phyloP scores from a whole-genome alignment of 2,888 invertebrate genomes.

The Drosophila neotestacea region DNA sequence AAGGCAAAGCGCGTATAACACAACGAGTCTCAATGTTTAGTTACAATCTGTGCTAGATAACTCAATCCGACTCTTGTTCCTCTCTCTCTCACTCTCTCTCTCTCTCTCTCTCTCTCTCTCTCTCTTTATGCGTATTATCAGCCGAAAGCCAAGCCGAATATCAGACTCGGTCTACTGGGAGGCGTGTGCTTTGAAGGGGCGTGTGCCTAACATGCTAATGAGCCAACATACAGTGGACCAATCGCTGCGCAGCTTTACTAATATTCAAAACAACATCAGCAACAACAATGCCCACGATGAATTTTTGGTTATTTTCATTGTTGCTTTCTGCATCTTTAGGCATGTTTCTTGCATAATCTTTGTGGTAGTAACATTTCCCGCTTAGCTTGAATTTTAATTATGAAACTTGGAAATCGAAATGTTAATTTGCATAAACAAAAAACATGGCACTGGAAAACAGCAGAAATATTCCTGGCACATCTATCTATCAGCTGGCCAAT shows the following conservation, averaged over 20 bases:
- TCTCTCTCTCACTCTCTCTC: too few relatives aligned
- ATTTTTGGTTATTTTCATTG: slow-evolving; percentile 25
- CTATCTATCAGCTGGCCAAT: slow-evolving; percentile 29
- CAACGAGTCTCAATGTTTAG: slow-evolving; percentile 29
- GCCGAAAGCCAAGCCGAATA: slow-evolving; percentile 24
- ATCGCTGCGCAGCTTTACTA: slow-evolving; percentile 66
- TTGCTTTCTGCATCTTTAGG: slow-evolving; percentile 48
- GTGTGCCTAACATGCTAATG: slow-evolving; percentile 80
- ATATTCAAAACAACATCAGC: slow-evolving; percentile 40
- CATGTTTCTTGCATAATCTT: slow-evolving; percentile 68
- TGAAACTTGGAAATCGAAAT: slow-evolving; percentile 67
- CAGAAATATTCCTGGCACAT: background rate
- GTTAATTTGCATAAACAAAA: slow-evolving; percentile 64
- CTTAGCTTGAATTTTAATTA: slow-evolving; percentile 67
- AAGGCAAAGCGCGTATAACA: slow-evolving; percentile 39
- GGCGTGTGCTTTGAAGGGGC: slow-evolving; percentile 73
- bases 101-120: background rate
- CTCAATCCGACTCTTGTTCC: slow-evolving; percentile 58
- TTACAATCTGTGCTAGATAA: slow-evolving; percentile 68
- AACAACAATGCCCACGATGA: slow-evolving; percentile 56
- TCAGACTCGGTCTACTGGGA: slow-evolving; percentile 43
- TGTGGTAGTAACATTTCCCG: slow-evolving; percentile 70
- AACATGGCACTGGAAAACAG: background rate
- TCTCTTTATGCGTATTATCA: slow-evolving; percentile 51
- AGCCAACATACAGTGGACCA: slow-evolving; percentile 73